Evolutionary conservation across 1,140 invertebrate species (phyloP).

Genomic region (Ooceraea biroi): DNA sequence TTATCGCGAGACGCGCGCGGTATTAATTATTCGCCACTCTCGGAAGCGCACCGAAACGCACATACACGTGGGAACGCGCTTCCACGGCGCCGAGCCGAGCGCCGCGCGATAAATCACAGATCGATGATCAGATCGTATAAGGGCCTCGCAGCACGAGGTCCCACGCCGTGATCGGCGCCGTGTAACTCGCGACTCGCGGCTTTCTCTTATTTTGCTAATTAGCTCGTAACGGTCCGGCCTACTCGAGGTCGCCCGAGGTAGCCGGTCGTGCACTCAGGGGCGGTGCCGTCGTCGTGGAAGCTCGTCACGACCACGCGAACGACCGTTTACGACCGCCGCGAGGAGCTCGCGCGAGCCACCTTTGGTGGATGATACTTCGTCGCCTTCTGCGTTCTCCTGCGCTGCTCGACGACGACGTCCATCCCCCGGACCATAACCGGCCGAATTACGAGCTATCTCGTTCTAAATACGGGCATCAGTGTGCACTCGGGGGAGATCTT

Average conservation of each 20-base stretch:
- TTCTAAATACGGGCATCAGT: constrained; percentile 47
- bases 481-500: not conserved
- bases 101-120: constrained; percentile 70
- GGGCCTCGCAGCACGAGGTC: constrained; percentile 58
- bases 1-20: constrained; percentile 18
- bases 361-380: constrained; percentile 73
- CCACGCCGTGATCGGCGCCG: constrained; percentile 50
- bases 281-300: constrained; percentile 48
- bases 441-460: constrained; percentile 66
- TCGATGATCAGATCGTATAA: constrained; percentile 73
- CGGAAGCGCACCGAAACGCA: constrained; percentile 6
- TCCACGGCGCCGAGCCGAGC: constrained; percentile 60
- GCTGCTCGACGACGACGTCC: constrained; percentile 6
- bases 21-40: constrained; percentile 53
- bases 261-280: constrained; percentile 48
- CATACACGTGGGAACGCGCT: not conserved
- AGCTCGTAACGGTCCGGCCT: constrained; percentile 76
- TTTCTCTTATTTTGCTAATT: constrained; percentile 79
- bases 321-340: constrained; percentile 70
- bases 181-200: constrained; percentile 62
- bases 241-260: constrained; percentile 64
- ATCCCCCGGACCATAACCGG: constrained; percentile 29
- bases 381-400: constrained; percentile 37
- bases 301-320: constrained; percentile 44
- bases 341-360: constrained; percentile 60